A percentile compares a stretch with the other conserved stretches of the same genome.
Conservation (phyloP, 2,797 vertebrate species). For the Phaenicophaeus curvirostris region DNA sequence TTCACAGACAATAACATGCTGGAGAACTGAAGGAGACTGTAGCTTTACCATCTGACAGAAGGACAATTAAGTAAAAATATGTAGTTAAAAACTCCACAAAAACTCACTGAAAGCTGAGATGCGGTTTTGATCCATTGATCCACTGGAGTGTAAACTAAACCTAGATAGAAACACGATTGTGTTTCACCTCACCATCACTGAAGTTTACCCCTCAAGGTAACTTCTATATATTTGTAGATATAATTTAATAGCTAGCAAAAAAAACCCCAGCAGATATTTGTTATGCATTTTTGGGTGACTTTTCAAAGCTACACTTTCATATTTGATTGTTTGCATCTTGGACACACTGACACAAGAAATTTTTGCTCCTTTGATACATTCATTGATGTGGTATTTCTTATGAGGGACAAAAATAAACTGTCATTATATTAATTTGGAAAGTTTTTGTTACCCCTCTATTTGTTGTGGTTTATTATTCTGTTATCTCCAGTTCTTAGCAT, state of each 20-base stretch:
- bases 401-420: background rate
- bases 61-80: background rate
- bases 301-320: background rate
- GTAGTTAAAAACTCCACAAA: background rate
- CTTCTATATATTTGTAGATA: background rate
- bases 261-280: accelerated
- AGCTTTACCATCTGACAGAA: background rate
- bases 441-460: background rate
- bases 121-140: background rate
- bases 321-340: background rate
- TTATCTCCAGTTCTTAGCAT: background rate
- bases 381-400: background rate
- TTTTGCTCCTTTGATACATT: background rate
- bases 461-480: background rate
- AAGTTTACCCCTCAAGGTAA: background rate
- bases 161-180: background rate
- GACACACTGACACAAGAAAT: accelerated
- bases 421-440: background rate
- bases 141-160: background rate
- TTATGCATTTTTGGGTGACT: background rate
- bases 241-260: background rate
- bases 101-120: background rate
- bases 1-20: background rate
- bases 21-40: no score
- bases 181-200: background rate